Evolutionary conservation across 2,888 invertebrate genomes (phyloP).

Genomic region (Aradus depressus): DNA sequence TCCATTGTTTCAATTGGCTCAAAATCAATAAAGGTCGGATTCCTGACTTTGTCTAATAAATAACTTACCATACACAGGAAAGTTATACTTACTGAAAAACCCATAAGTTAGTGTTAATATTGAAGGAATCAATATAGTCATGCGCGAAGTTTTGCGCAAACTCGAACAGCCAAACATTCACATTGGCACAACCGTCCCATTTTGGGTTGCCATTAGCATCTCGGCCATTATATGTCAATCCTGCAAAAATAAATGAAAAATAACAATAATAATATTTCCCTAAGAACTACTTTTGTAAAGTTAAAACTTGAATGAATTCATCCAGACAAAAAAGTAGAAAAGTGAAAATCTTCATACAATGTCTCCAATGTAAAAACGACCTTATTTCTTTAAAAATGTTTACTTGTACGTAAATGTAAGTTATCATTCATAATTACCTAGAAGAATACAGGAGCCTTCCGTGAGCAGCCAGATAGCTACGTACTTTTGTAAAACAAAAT

Average conservation of each 20-base stretch:
- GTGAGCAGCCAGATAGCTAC: constrained; percentile 87
- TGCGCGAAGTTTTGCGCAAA: constrained; percentile 64
- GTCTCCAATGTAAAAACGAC: too few species aligned
- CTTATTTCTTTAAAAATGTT: constrained; percentile 2
- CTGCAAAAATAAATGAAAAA: constrained; percentile 43
- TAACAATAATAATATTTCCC: constrained; percentile 10
- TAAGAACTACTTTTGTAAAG: not conserved
- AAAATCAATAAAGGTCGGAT: too few species aligned
- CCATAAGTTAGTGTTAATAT: constrained; percentile 92
- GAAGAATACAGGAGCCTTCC: constrained; percentile 59
- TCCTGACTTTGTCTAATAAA: too few species aligned
- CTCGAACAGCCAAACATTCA: constrained; percentile 71
- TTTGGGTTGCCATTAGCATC: constrained; percentile 46
- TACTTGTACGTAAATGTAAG: constrained; percentile 32
- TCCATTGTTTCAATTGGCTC: too few species aligned
- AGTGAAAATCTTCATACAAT: too few species aligned
- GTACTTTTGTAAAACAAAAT: constrained; percentile 79
- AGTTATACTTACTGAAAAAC: constrained; percentile 59
- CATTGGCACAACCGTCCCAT: constrained; percentile 88
- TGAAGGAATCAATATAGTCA: constrained; percentile 83
- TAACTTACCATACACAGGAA: too few species aligned
- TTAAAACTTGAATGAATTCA: constrained; percentile 2
- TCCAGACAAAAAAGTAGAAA: constrained; percentile 9
- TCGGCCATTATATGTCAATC: constrained; percentile 72
- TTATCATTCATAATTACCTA: constrained; percentile 44